Evolutionary conservation across 2,797 vertebrate species (phyloP).

Genomic region (Sebastes goodei): DNA sequence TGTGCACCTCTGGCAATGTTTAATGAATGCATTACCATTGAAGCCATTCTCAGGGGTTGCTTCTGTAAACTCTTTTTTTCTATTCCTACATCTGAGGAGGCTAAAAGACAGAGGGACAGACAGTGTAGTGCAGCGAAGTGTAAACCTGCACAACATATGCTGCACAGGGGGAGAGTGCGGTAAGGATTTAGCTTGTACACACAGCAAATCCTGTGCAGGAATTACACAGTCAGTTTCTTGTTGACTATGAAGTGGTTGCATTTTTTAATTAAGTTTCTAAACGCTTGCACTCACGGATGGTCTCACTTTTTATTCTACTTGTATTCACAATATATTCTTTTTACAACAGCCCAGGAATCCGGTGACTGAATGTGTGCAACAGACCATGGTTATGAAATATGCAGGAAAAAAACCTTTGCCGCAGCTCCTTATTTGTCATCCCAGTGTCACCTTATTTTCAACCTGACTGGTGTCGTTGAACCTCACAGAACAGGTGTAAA

Average conservation of each 20-base stretch:
- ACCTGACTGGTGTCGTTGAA: slow-evolving; percentile 12
- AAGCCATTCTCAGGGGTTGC: slow-evolving; percentile 9
- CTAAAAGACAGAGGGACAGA: slow-evolving; percentile 2
- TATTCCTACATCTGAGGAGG: neutral
- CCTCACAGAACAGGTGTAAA: slow-evolving; percentile 4
- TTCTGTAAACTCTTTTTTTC: neutral
- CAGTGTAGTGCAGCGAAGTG: slow-evolving; percentile 13
- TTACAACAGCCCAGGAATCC: slow-evolving; percentile 11
- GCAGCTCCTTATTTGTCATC: slow-evolving; percentile 44
- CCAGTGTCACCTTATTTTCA: slow-evolving; percentile 34
- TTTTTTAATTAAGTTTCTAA: slow-evolving; percentile 42
- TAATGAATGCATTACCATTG: slow-evolving; percentile 21
- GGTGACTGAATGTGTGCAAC: slow-evolving; percentile 40
- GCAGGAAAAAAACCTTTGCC: slow-evolving; percentile 39
- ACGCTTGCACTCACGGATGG: slow-evolving; percentile 2
- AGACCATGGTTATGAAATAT: slow-evolving; percentile 54
- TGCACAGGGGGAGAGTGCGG: neutral
- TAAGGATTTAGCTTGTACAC: slow-evolving; percentile 28
- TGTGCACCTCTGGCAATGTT: slow-evolving; percentile 5
- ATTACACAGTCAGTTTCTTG: slow-evolving; percentile 20
- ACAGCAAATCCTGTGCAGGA: slow-evolving; percentile 33
- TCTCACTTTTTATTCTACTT: slow-evolving; percentile 9
- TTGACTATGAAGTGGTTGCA: neutral
- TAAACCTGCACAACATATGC: slow-evolving; percentile 42
- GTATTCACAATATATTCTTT: slow-evolving; percentile 23